Percentiles rank a stretch among this genome's conserved stretches.
phyloP scores from a whole-genome alignment of 2,797 vertebrate species.

The Chrosomus eos region DNA sequence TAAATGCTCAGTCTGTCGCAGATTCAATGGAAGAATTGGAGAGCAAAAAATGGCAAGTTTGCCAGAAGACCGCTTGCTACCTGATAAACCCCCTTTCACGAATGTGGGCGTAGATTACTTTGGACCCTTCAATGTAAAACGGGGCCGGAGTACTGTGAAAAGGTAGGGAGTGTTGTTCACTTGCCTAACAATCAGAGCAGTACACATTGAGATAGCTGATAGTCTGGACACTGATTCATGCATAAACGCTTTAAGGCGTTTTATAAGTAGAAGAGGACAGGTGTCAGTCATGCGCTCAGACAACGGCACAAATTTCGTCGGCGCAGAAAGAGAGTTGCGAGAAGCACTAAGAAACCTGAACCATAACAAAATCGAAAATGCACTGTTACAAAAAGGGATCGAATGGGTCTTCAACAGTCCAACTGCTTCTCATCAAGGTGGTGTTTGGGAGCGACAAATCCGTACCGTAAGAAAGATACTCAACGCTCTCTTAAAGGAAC shows the following conservation, averaged over 20 bases:
- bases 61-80: too few relatives aligned
- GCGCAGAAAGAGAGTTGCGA: constrained; percentile 2
- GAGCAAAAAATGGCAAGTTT: too few relatives aligned
- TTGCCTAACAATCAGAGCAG: constrained; percentile 29
- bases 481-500: constrained; percentile 21
- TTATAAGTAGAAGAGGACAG: constrained; percentile 35
- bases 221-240: constrained; percentile 34
- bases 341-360: constrained; percentile 17
- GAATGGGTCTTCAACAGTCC: constrained; percentile 32
- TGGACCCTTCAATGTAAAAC: too few relatives aligned
- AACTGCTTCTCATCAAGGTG: neutral
- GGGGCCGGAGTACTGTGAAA: too few relatives aligned
- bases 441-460: constrained; percentile 4
- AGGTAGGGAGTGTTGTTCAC: constrained; percentile 7
- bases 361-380: neutral
- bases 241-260: constrained; percentile 9
- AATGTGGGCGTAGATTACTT: too few relatives aligned
- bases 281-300: neutral
- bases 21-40: too few relatives aligned
- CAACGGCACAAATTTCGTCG: neutral
- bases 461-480: constrained; percentile 15
- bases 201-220: constrained; percentile 28
- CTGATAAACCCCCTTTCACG: too few relatives aligned
- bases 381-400: constrained; percentile 14
- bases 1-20: too few relatives aligned